Evolutionary conservation across 2,888 invertebrate species (phyloP).

Genomic region (Drosophila neotestacea): DNA sequence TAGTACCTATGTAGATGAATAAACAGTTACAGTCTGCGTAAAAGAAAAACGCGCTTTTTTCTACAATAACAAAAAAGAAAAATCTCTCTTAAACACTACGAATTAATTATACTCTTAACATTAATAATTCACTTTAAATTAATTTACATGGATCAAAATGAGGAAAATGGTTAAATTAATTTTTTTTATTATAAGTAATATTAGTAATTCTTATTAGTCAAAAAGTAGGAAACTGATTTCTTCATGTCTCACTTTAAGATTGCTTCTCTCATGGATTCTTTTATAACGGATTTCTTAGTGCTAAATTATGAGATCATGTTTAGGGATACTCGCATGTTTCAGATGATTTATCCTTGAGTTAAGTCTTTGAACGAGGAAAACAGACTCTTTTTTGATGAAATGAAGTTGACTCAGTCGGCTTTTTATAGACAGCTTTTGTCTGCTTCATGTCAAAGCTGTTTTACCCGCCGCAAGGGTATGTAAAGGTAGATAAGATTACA

Average conservation of each 20-base stretch:
- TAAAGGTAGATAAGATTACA: slow-evolving; percentile 67
- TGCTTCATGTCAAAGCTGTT: slow-evolving; percentile 28
- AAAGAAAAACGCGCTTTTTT: slow-evolving; percentile 48
- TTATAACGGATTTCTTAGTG: too few relatives aligned
- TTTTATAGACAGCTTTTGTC: slow-evolving; percentile 16
- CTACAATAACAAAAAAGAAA: slow-evolving; percentile 35
- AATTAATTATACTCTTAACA: slow-evolving; percentile 1
- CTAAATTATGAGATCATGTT: too few relatives aligned
- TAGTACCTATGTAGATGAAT: slow-evolving; percentile 26
- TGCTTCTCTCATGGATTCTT: too few relatives aligned
- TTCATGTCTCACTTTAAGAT: not conserved
- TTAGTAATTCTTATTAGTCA: too few relatives aligned
- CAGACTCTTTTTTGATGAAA: slow-evolving; percentile 1
- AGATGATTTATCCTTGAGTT: slow-evolving; percentile 15
- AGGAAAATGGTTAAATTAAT: too few relatives aligned
- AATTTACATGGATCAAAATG: too few relatives aligned
- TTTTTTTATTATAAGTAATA: too few relatives aligned
- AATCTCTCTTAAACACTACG: not conserved
- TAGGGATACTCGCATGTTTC: not conserved
- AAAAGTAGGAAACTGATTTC: not conserved
- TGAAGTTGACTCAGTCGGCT: slow-evolving; percentile 11
- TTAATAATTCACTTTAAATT: too few relatives aligned
- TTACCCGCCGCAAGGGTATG: slow-evolving; percentile 35
- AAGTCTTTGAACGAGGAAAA: slow-evolving; percentile 9
- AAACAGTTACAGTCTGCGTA: slow-evolving; percentile 50